Conservation (phyloP, 2,797 vertebrate species). For the Ispidina lecontei region DNA sequence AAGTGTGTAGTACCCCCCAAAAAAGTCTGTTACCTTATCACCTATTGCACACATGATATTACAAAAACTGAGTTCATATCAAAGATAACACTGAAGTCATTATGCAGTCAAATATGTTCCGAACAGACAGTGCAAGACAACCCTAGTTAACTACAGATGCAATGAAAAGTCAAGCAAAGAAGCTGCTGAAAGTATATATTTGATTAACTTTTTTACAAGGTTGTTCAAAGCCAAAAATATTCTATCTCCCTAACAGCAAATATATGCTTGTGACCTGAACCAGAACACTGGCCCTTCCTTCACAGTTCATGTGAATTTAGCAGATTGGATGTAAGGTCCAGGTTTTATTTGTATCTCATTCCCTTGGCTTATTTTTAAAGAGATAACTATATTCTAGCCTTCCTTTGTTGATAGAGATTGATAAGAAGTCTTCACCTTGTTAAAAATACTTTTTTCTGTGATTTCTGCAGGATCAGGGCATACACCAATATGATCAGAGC, state of each 20-base stretch:
- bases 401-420: not conserved
- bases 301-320: not conserved
- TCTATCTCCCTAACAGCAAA: not conserved
- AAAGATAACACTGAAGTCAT: not conserved
- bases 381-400: not conserved
- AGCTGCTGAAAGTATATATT: not conserved
- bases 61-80: not conserved
- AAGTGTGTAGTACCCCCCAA: not conserved
- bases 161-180: not conserved
- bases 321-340: not conserved
- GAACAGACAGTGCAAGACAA: not conserved
- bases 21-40: not conserved
- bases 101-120: not conserved
- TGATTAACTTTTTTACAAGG: not conserved
- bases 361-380: not conserved
- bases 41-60: not conserved
- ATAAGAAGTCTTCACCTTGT: not conserved
- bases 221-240: conserved; percentile 10
- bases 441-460: not conserved
- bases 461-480: not conserved
- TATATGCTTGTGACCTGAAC: not conserved
- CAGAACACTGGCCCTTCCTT: not conserved
- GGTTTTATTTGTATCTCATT: not conserved
- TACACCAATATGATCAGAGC: not conserved
- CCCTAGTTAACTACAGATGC: not conserved